Percentiles rank a stretch among this genome's conserved stretches.
phyloP scores from a whole-genome alignment of 2,888 invertebrate species.

The Lasioglossum marginatum region DNA sequence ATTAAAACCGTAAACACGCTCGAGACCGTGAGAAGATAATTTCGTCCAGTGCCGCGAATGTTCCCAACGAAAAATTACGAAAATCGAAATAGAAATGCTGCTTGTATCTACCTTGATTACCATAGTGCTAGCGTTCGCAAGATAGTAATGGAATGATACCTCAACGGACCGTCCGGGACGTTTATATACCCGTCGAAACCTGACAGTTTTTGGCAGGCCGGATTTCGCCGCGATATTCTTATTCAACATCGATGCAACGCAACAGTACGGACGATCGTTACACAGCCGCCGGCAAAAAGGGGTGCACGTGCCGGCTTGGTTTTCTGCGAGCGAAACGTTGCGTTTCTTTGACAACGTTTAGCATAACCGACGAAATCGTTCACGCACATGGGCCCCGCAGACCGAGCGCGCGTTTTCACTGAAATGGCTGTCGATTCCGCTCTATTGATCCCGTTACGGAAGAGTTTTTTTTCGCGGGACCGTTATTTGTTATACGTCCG shows the following conservation, averaged over 20 bases:
- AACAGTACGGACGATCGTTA: constrained; percentile 54
- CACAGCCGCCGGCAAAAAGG: constrained; percentile 59
- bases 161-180: constrained; percentile 55
- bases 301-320: constrained; percentile 49
- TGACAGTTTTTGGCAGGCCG: constrained; percentile 58
- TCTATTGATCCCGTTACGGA: constrained; percentile 53
- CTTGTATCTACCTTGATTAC: constrained; percentile 78
- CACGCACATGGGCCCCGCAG: constrained; percentile 41
- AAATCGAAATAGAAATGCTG: constrained; percentile 5
- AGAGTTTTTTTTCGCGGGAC: constrained; percentile 39
- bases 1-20: neutral
- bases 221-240: constrained; percentile 76
- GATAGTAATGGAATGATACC: constrained; percentile 75
- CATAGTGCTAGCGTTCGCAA: constrained; percentile 68
- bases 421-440: constrained; percentile 56
- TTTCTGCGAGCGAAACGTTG: constrained; percentile 61
- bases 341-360: constrained; percentile 45
- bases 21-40: neutral
- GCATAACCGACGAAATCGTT: constrained; percentile 36
- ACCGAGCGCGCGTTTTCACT: constrained; percentile 19
- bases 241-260: constrained; percentile 63
- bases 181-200: constrained; percentile 75
- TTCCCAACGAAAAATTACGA: neutral
- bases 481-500: constrained; percentile 9
- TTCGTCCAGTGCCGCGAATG: neutral